Evolutionary conservation across 2,888 invertebrate genomes (phyloP), one percentile per base, ranked within the genome.

Genomic region (Clusia tigrina): DNA sequence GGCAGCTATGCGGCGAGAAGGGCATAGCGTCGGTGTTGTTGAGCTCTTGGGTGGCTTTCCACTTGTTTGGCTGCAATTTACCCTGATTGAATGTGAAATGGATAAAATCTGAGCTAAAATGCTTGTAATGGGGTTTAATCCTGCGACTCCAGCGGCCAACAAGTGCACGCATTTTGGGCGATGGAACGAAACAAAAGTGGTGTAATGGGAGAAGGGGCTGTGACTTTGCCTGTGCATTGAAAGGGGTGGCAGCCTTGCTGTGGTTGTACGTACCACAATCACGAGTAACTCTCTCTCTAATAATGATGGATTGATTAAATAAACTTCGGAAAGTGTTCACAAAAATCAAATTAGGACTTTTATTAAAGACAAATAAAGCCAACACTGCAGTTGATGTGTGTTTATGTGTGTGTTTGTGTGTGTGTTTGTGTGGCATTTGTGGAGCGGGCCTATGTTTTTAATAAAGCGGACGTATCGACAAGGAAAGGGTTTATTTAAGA

Each of bases 121-220:
- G 24, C 58, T 58, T 58, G 62, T 62, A 62, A 62, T 62, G 58
- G 46, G 54, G 52, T 48, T 32, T 58, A 62, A 58, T 62, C 62
- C 46, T 42, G 18, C 46, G 15, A 37, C 52, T 52, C 42, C n/a
- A 15, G n/a, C 9, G n/a, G 37, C 32, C 52, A 57, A 57, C 53
- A 62, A 62, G 61, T 62, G 61, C 53, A 42, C 25, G 52, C 15
- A 12, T 18, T 18, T 24, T 38, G 48, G 23, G 46, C 12, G 26
- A 5, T 22, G 37, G 32, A 18, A 18, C 9, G 32, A 20, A 56
- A n/a, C 1, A 38, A 6, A 17, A 17, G 32, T 17, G 18, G 10
- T 2, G 9, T 10, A 18, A 25, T n/a, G 60, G 22, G 48, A 24
- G 48, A 51, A 32, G 24, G n/a, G n/a, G n/a, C n/a, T n/a, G n/a